Evolutionary conservation across 2,113 vertebrate species (phyloP).

Genomic region (Cervus canadensis): DNA sequence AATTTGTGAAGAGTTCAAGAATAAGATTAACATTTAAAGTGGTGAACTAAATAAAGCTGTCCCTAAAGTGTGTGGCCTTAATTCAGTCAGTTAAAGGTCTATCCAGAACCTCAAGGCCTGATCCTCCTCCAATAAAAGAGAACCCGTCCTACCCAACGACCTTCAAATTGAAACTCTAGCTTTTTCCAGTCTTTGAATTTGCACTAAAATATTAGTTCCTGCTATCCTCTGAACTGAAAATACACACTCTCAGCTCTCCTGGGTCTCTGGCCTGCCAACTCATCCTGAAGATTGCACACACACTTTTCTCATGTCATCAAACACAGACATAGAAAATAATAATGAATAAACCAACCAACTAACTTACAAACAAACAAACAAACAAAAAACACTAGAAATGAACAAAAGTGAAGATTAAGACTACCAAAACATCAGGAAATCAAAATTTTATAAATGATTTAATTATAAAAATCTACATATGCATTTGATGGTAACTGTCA

Average conservation of each 20-base stretch:
- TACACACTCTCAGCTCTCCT: not conserved
- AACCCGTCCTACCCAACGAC: rapidly evolving
- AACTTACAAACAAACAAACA: not conserved
- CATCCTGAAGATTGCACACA: not conserved
- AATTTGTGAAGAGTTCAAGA: not conserved
- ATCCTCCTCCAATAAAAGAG: not conserved
- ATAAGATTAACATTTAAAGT: not conserved
- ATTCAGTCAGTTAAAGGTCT: not conserved
- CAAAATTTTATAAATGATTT: not conserved
- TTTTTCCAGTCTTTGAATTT: not conserved
- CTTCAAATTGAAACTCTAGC: not conserved
- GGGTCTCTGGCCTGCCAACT: not conserved
- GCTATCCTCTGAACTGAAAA: not conserved
- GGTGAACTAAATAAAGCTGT: not conserved
- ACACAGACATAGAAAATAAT: not conserved
- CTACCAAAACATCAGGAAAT: not conserved
- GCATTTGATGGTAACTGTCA: not conserved
- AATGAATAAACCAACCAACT: not conserved
- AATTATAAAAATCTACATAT: not conserved
- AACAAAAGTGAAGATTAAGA: not conserved
- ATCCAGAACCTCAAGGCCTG: not conserved
- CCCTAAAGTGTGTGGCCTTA: not conserved
- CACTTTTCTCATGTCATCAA: not conserved
- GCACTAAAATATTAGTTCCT: not conserved
- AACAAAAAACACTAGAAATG: not conserved